Evolutionary conservation across 2,797 vertebrate genomes (phyloP), one percentile per base, ranked within the genome.

Genomic region (Threskiornis aethiopicus): DNA sequence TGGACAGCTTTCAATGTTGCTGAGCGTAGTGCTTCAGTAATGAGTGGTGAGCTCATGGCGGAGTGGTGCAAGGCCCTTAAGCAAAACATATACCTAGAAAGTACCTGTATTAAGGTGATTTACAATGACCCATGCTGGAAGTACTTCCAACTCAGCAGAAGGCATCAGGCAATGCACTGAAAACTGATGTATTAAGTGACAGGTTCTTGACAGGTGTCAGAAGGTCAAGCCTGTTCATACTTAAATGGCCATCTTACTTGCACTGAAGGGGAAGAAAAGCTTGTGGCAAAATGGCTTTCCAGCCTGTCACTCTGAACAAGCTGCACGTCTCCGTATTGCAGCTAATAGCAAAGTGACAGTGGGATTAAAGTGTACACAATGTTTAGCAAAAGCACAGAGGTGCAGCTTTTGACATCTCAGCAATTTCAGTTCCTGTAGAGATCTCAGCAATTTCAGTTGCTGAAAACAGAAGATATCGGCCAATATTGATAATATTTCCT

Each of bases 41-140:
- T 6, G 41, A 59, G 33, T 6, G 6, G 37, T 0, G 10, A 67
- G 42, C 4, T 7, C 0, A 0, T 2, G 5, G 17, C 77, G 19
- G 31, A 77, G n/a, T 17, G 47, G 9, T 19, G 15, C 25, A 61
- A 37, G 24, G 22, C 35, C 78, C n/a, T 77, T 41, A 37, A 80
- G 37, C 41, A 91, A 86, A 91, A 91, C 8, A 24, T 19, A 17
- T 13, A 28, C 41, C 24, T 65, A 10, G 49, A 61, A 80, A 41
- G 21, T 65, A 61, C 26, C 37, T 76, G 39, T 57, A 20, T 46
- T 61, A 29, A 84, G 14, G 25, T 61, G 24, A 39, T 26, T 84
- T 71, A 57, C 4, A 67, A 4, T 57, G 28, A 31, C 12, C 42
- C 17, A 5, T 87, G 21, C 55, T 77, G 67, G 65, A 86, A 62